Evolutionary conservation across 2,888 invertebrate species (phyloP).

Genomic region (Drosophila picticornis): DNA sequence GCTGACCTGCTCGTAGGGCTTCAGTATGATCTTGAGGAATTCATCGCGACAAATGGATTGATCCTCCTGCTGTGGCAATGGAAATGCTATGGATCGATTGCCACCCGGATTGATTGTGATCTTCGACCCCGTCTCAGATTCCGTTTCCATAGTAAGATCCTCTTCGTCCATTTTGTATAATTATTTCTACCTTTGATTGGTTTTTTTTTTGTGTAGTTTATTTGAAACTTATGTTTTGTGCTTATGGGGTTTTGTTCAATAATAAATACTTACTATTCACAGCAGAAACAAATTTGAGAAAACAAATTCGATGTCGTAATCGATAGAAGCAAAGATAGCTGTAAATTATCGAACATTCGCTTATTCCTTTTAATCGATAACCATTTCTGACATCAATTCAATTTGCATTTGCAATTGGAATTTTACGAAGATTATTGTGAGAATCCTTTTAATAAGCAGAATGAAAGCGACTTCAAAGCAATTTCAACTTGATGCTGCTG

Average conservation of each 20-base stretch:
- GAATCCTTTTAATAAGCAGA: background rate
- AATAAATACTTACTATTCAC: background rate
- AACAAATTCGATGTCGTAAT: background rate
- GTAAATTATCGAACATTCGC: background rate
- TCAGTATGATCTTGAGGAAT: slow-evolving; percentile 25
- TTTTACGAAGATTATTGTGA: background rate
- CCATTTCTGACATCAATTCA: background rate
- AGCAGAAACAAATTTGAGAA: background rate
- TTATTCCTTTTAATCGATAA: background rate
- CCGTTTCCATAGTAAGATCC: background rate
- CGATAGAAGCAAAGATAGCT: background rate
- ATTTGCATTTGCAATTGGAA: background rate
- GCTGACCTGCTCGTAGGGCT: background rate
- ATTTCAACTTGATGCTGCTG: background rate
- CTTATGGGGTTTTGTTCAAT: background rate
- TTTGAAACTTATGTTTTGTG: background rate
- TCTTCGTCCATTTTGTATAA: background rate
- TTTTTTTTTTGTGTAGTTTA: background rate
- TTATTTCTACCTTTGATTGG: background rate
- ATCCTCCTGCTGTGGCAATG: slow-evolving; percentile 38
- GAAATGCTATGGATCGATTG: slow-evolving; percentile 25
- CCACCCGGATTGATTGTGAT: background rate
- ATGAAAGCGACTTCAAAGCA: background rate
- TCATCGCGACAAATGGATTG: slow-evolving; percentile 43
- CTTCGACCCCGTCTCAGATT: background rate